Evolutionary conservation across 2,797 vertebrate species (phyloP).

Genomic region (Molossus alvarezi): DNA sequence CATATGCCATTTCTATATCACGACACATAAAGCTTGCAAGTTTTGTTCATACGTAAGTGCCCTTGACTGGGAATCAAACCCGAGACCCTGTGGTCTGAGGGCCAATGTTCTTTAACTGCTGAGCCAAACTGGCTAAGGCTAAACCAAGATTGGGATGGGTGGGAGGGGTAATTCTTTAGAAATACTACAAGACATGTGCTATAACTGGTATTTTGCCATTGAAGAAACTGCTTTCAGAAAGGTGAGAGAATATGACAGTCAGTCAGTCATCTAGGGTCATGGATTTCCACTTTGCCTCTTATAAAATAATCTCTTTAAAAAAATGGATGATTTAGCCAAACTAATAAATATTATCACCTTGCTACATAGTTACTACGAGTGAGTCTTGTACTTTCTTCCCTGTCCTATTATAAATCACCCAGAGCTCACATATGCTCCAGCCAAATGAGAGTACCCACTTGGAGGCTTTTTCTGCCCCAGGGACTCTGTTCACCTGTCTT

Average conservation of each 20-base stretch:
- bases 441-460: background rate
- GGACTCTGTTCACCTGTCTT: background rate
- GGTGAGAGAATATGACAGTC: background rate
- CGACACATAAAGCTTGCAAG: conserved; percentile 19
- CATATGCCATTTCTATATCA: background rate
- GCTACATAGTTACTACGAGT: background rate
- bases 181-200: background rate
- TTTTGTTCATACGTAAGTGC: background rate
- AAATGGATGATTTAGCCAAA: background rate
- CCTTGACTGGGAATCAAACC: too few relatives aligned
- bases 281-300: background rate
- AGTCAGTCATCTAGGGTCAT: background rate
- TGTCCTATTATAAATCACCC: background rate
- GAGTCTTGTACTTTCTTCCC: background rate
- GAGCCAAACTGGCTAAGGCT: too few relatives aligned
- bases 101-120: too few relatives aligned
- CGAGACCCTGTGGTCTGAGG: too few relatives aligned
- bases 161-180: background rate
- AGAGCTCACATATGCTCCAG: background rate
- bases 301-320: background rate
- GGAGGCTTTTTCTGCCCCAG: background rate
- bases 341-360: background rate
- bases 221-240: background rate
- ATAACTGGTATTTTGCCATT: background rate
- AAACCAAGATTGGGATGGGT: too few relatives aligned